phyloP scores from a whole-genome alignment of 2,797 vertebrate species.

The Poecile montanus region DNA sequence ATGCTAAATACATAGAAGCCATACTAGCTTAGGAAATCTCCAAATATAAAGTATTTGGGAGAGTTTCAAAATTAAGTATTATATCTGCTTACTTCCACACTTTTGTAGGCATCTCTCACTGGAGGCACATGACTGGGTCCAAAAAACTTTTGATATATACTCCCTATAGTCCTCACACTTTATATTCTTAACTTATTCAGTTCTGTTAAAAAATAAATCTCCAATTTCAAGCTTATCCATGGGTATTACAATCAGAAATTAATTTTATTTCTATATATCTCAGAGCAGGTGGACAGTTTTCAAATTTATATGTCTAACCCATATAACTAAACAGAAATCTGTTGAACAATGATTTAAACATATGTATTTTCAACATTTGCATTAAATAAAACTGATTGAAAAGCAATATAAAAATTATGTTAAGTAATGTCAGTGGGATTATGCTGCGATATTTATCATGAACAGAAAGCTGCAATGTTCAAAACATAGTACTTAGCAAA shows the following conservation, averaged over 20 bases:
- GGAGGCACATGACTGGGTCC: not conserved
- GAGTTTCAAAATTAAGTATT: not conserved
- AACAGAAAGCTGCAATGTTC: not conserved
- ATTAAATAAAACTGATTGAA: slow-evolving; percentile 11
- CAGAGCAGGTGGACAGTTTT: not conserved
- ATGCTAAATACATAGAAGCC: not conserved
- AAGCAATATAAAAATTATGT: not conserved
- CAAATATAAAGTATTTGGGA: not conserved
- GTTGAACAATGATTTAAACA: not conserved
- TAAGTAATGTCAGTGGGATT: not conserved
- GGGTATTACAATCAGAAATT: not conserved
- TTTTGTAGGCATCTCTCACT: not conserved
- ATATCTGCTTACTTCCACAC: not conserved
- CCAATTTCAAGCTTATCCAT: not conserved
- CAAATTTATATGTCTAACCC: slow-evolving; percentile 8
- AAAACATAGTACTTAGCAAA: not conserved
- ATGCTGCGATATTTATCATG: not conserved
- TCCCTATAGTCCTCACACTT: not conserved
- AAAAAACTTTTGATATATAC: not conserved
- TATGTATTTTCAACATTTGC: not conserved
- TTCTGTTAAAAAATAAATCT: not conserved
- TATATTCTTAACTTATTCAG: not conserved
- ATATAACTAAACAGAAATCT: slow-evolving; percentile 7
- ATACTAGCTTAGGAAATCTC: not conserved
- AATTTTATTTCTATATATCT: not conserved